Evolutionary conservation across 2,113 vertebrate genomes (phyloP), one percentile per base, ranked within the genome.

Genomic region (Microcebus griseorufus): DNA sequence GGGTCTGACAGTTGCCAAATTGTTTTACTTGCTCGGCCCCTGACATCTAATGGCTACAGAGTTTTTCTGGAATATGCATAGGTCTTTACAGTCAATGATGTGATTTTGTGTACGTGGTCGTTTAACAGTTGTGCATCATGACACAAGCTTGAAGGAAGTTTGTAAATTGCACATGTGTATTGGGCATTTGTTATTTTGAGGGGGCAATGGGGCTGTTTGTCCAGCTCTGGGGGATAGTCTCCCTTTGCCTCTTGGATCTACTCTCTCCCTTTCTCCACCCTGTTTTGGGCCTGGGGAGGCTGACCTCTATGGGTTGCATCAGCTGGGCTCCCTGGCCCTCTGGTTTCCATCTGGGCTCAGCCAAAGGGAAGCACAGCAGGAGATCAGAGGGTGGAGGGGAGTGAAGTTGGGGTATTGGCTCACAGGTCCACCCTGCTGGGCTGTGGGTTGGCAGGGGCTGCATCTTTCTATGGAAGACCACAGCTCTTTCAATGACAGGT

Each of bases 311-410:
- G 58, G 32, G 39, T 22, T 55, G 39, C 29, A 9, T n/a, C 45
- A 82, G 45, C 62, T 81, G 62, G 93, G 37, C 13, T 91, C 60
- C 64, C 73, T 75, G 72, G 84, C 34, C 55, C 64, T 88, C 42
- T 75, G 51, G 72, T 70, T 65, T 96, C 53, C 83, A 84, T 29
- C 42, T 86, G 58, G 53, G 88, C 80, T 93, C 88, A 93, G 80
- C 51, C 90, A 39, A 27, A 72, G 53, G 80, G 64, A 92, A 64
- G 69, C 60, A 48, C 25, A 42, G 53, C 0, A 27, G 96, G 92
- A 86, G 64, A n/a, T 93, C 53, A 48, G 53, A 39, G 62, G 14
- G n/a, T 27, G 0, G 17, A 4, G 32, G 25, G 55, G 53, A 58
- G n/a, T 55, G n/a, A 80, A 80, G 45, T 34, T 53, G 55, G 58